Evolutionary conservation across 2,888 invertebrate species (phyloP).

Genomic region (Eristalis pertinax): DNA sequence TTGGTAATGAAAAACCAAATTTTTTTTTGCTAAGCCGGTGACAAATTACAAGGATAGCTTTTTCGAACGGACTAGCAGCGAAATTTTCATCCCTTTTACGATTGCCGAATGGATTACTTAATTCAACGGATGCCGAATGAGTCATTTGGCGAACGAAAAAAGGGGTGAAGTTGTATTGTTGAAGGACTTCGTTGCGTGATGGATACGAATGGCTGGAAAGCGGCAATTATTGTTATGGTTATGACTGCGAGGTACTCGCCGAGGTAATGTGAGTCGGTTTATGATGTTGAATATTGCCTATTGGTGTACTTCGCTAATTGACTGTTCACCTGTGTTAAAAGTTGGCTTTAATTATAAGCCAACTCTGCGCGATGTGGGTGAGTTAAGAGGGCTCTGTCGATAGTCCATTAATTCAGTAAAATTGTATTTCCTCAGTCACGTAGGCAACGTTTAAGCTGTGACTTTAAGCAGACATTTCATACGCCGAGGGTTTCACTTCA

Average conservation of each 20-base stretch:
- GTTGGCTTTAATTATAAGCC: background rate
- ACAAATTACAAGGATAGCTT: constrained; percentile 32
- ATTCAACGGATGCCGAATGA: constrained; percentile 25
- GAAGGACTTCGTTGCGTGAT: constrained; percentile 25
- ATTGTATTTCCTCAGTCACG: too few species aligned
- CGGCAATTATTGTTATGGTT: constrained; percentile 49
- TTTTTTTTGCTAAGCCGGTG: background rate
- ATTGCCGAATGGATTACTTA: constrained; percentile 22
- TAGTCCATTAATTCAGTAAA: too few species aligned
- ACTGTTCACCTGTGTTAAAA: background rate
- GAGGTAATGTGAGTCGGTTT: background rate
- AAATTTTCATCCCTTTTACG: constrained; percentile 24
- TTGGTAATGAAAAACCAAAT: constrained; percentile 24
- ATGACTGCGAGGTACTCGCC: constrained; percentile 9
- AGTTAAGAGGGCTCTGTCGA: background rate
- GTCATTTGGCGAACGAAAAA: constrained; percentile 30
- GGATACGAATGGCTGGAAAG: constrained; percentile 23
- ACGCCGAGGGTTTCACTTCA: too few species aligned
- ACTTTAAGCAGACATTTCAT: too few species aligned
- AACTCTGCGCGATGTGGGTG: background rate
- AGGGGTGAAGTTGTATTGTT: constrained; percentile 41
- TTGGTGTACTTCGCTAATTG: background rate
- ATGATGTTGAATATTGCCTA: background rate
- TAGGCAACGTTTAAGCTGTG: too few species aligned
- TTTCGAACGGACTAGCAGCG: constrained; percentile 25